Conservation (phyloP, 2,797 vertebrate genomes). For the Anisognathus igniventris region DNA sequence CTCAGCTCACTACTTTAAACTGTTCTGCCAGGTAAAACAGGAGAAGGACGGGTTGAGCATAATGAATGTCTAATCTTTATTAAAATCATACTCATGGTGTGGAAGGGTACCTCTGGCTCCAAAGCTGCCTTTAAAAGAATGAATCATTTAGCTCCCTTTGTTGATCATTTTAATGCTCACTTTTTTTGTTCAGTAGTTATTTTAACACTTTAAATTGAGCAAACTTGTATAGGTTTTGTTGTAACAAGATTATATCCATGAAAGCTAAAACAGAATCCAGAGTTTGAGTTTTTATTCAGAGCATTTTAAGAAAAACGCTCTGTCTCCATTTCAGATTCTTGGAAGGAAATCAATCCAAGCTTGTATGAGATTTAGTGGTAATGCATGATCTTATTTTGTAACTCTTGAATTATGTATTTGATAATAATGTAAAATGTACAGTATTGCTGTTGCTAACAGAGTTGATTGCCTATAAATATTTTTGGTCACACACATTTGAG, state of each 20-base stretch:
- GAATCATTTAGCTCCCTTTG: not conserved
- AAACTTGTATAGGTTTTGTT: conserved; percentile 48
- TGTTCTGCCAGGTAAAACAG: not conserved
- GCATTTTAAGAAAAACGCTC: not conserved
- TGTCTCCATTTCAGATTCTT: conserved; percentile 56
- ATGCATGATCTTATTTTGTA: conserved; percentile 79
- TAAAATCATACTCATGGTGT: not conserved
- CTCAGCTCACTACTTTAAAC: not conserved
- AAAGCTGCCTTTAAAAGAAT: not conserved
- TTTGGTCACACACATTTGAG: conserved; percentile 69
- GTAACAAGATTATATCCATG: conserved; percentile 26
- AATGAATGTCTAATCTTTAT: not conserved
- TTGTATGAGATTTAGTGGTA: conserved; percentile 73
- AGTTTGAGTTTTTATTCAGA: conserved; percentile 17
- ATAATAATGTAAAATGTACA: conserved; percentile 80
- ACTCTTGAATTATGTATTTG: conserved; percentile 73
- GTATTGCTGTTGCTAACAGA: conserved; percentile 73
- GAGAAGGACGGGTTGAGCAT: not conserved
- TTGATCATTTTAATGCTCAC: not conserved
- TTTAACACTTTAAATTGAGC: conserved; percentile 42
- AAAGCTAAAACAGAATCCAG: conserved; percentile 32
- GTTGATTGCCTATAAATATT: conserved; percentile 75
- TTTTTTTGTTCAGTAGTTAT: conserved; percentile 53
- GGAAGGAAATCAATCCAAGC: conserved; percentile 46
- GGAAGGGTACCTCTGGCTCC: not conserved